These are phyloP conservation scores for Synanthedon formicaeformis DNA, from an alignment of 2,888 invertebrate genomes.

Conservation along the genomic window DNA sequence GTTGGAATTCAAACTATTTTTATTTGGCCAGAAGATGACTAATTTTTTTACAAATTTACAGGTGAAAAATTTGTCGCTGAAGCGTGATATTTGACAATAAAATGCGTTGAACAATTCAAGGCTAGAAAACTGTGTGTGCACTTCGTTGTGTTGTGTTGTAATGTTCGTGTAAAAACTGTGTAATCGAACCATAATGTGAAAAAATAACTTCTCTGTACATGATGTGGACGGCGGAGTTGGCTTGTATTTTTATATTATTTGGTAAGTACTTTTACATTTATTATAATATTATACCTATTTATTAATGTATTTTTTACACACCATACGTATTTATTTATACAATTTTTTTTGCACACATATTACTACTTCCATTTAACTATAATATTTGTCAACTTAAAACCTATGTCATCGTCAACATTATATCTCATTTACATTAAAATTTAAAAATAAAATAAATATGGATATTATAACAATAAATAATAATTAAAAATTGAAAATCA, in stretches of 20 bases:
- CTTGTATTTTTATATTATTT: slow-evolving; percentile 60
- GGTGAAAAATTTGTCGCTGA: not conserved
- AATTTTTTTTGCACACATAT: not conserved
- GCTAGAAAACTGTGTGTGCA: not conserved
- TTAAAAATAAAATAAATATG: too few species aligned
- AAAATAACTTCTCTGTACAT: slow-evolving; percentile 48
- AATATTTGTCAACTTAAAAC: too few species aligned
- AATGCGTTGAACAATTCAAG: not conserved
- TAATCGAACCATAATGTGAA: not conserved
- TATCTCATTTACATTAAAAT: too few species aligned
- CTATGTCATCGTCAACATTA: too few species aligned
- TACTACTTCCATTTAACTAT: not conserved
- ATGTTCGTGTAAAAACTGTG: not conserved
- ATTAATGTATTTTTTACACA: not conserved
- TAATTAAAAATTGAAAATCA: too few species aligned
- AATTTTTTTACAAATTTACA: not conserved
- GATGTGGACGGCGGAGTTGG: slow-evolving; percentile 62
- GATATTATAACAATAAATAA: too few species aligned
- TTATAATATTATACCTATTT: not conserved
- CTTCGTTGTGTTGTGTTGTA: too few species aligned
- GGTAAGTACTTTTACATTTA: slow-evolving; percentile 33
- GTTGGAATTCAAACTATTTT: not conserved
- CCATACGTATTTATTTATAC: not conserved
- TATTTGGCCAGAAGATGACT: not conserved
- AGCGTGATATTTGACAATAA: not conserved